Base-by-base conservation (phyloP, 2,888 invertebrate genomes). In the Drosophila seclusa region DNA sequence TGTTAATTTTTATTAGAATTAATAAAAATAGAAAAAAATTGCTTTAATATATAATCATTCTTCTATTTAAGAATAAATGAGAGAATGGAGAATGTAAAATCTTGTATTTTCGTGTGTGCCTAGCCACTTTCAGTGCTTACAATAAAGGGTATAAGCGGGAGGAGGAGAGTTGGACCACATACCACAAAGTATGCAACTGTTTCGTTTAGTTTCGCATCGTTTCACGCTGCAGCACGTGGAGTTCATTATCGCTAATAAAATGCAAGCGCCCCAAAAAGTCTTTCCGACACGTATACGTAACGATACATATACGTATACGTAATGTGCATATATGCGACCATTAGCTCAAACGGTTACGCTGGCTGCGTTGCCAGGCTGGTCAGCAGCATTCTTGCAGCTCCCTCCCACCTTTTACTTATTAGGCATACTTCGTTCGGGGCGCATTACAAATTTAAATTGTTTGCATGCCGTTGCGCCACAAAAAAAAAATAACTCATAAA, bases 241-340 rank as follows among this genome's bases (percentile, higher is more conserved):
- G 86, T 87, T 88, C 88, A 87, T 87, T 87, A 87, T 86, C 86
- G 88, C 86, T 80, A 80, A 82, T 82, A 82, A 82, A 80, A 82
- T 82, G 82, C 82, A 78, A 74, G 66, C 74, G 74, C 60, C 68
- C 68, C 80, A 80, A 73, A 75, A 62, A 63, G 48, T 42, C 21
- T 21, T 21, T 42, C 21, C 42, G 42, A 21, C 21, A 21, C 21
- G 21, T 42, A 21, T 21, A 66, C 69, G 54, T 59, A 64, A 70
- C 65, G 32, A 42, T 27, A 38, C 29, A 27, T 4, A 48, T n/a
- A 60, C 48, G 59, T 54, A 64, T 64, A 65, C 68, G 68, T 67
- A 68, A 68, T 58, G 68, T 66, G 50, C 50, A 67, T 42, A 50
- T 24, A 50, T 40, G 50, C 67, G 54, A 40, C 58, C 69, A 57